Conservation (phyloP, 2,113 vertebrate species). For the Lonchura striata region DNA sequence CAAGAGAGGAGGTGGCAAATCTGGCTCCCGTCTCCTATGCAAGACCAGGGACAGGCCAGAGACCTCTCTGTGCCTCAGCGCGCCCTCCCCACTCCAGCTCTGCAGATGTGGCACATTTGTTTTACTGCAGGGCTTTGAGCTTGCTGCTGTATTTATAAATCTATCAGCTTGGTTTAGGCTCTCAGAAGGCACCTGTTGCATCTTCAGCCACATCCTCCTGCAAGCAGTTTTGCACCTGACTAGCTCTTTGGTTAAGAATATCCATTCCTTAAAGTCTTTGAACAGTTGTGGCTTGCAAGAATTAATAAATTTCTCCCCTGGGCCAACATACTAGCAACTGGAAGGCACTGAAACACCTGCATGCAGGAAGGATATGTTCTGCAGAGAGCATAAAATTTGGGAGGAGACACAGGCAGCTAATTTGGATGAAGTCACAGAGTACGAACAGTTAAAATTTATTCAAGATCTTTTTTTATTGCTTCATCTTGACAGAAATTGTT, state of each 20-base stretch:
- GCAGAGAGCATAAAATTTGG: neutral
- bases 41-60: neutral
- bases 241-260: neutral
- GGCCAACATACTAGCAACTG: neutral
- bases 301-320: neutral
- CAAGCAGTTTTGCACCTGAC: neutral
- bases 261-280: neutral
- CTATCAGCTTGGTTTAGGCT: neutral
- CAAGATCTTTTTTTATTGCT: neutral
- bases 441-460: neutral
- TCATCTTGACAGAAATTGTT: neutral
- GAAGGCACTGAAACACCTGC: neutral
- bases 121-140: neutral
- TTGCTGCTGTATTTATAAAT: neutral
- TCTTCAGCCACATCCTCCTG: neutral
- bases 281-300: neutral
- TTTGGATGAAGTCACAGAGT: neutral
- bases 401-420: neutral
- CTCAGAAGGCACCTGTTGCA: neutral
- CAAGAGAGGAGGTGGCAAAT: neutral
- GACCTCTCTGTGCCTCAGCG: rapidly evolving
- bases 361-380: neutral
- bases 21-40: neutral
- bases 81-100: neutral
- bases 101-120: neutral